These are phyloP conservation scores for Halesus radiatus DNA, from an alignment of 1,140 invertebrate genomes.

Conservation along the genomic window DNA sequence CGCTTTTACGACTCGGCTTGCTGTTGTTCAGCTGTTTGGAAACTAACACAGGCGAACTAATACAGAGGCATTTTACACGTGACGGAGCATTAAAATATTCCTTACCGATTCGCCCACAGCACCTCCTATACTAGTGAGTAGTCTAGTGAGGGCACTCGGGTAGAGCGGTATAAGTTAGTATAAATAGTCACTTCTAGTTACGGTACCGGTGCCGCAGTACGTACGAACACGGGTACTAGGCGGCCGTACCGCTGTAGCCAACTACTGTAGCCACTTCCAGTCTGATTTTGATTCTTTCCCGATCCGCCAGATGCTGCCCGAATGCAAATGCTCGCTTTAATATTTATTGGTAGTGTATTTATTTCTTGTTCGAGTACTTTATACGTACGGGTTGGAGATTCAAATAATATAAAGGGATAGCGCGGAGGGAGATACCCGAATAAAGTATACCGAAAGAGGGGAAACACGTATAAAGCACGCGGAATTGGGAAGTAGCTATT, in stretches of 20 bases:
- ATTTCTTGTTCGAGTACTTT: conserved; percentile 27
- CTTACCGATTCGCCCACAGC: not conserved
- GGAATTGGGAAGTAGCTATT: conserved; percentile 33
- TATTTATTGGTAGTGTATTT: conserved; percentile 53
- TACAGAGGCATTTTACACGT: not conserved
- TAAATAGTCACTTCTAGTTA: too few relatives aligned
- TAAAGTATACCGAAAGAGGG: conserved; percentile 19
- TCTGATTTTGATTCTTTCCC: conserved; percentile 19
- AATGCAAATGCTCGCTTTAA: conserved; percentile 41
- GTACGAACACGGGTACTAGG: not conserved
- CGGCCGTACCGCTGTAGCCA: not conserved
- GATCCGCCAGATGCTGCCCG: conserved; percentile 44
- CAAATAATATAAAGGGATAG: conserved; percentile 7
- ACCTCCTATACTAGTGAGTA: too few relatives aligned
- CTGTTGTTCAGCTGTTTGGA: not conserved
- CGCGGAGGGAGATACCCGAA: conserved; percentile 15
- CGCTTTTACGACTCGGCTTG: conserved; percentile 13
- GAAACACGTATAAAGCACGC: conserved; percentile 40
- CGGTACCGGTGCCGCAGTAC: not conserved
- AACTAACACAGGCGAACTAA: not conserved
- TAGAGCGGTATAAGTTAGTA: too few relatives aligned
- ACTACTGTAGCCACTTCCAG: not conserved
- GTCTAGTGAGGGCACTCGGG: too few relatives aligned
- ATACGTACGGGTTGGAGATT: conserved; percentile 12
- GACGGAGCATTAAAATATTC: conserved; percentile 21